Percentiles rank a stretch among this genome's conserved stretches.
Evolutionary conservation across 2,797 vertebrate genomes (phyloP).

Genomic region (Hipposideros larvatus): DNA sequence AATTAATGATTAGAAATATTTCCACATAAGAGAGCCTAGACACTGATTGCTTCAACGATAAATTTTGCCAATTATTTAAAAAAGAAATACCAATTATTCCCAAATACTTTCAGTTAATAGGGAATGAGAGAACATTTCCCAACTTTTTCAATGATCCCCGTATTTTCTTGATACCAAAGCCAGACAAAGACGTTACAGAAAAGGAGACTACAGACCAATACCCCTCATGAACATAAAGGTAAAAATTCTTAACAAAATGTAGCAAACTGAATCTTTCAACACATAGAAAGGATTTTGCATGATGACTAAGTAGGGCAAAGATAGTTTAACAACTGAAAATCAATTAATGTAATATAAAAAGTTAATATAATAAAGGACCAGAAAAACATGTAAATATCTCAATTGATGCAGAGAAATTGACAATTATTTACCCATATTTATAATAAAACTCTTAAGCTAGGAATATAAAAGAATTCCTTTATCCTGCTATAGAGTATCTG

Average conservation of each 20-base stretch:
- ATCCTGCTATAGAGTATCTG: background rate
- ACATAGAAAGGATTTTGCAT: background rate
- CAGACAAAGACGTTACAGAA: background rate
- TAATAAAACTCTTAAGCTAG: background rate
- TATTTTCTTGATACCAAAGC: background rate
- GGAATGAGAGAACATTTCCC: background rate
- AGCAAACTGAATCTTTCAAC: background rate
- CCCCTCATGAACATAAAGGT: background rate
- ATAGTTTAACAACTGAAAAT: background rate
- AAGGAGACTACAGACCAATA: background rate
- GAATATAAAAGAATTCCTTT: background rate
- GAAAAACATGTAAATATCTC: background rate
- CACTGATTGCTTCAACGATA: background rate
- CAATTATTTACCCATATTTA: background rate
- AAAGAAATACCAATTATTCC: background rate
- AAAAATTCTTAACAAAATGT: background rate
- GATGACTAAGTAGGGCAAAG: background rate
- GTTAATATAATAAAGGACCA: background rate
- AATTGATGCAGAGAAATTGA: background rate
- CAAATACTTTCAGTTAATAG: background rate
- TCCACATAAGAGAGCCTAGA: background rate
- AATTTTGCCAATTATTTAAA: background rate
- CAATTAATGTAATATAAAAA: background rate
- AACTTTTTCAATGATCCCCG: background rate
- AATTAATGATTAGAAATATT: background rate